Evolutionary conservation across 2,113 vertebrate genomes (phyloP).

Genomic region (Calyptomena viridis): DNA sequence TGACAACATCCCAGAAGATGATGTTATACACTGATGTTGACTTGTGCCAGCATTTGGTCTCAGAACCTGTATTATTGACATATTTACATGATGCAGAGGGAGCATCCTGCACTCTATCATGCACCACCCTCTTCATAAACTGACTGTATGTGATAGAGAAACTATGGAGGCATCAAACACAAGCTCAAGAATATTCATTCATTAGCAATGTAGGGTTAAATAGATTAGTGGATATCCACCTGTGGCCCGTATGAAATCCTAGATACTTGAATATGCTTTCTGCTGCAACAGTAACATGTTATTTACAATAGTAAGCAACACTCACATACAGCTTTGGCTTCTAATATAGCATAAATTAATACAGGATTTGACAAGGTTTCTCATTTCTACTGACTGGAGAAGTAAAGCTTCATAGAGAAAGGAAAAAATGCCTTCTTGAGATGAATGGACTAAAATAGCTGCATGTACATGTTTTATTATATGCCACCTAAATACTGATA

Average conservation of each 20-base stretch:
- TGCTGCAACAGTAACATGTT: neutral
- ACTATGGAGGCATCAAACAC: neutral
- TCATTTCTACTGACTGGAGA: neutral
- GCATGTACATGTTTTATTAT: neutral
- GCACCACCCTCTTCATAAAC: neutral
- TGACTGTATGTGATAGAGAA: neutral
- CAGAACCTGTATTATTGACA: neutral
- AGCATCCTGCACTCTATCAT: neutral
- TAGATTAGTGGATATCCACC: neutral
- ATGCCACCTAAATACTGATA: neutral
- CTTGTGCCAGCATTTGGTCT: neutral
- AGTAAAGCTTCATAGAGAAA: neutral
- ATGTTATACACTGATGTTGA: neutral
- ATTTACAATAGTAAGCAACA: neutral
- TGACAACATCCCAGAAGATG: neutral
- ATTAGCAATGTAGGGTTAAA: neutral
- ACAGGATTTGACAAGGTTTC: neutral
- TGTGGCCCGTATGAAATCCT: neutral
- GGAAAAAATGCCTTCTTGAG: neutral
- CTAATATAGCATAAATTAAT: neutral
- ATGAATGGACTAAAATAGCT: neutral
- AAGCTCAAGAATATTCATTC: neutral
- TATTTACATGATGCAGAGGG: neutral
- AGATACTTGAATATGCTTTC: neutral
- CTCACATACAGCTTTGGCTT: neutral